A percentile compares a stretch with the other conserved stretches of the same genome.
Conservation (phyloP, 2,113 vertebrate species). For the Naja naja region DNA sequence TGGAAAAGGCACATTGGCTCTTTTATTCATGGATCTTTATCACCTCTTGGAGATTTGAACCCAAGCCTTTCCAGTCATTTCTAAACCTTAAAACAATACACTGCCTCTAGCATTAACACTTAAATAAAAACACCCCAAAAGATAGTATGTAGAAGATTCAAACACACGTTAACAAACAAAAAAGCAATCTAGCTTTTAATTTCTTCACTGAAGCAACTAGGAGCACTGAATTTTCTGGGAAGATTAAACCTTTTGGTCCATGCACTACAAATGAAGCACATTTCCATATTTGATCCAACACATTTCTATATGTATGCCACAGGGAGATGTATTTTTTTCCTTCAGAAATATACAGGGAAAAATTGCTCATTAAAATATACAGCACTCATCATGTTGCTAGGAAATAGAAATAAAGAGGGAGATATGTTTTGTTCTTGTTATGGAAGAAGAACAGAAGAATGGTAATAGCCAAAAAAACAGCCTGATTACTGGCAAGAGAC, state of each 20-base stretch:
- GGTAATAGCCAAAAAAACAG: constrained; percentile 14
- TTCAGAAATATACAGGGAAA: constrained; percentile 17
- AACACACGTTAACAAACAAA: background rate
- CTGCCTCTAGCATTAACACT: background rate
- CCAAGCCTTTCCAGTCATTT: background rate
- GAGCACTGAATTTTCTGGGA: background rate
- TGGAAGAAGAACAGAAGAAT: constrained; percentile 13
- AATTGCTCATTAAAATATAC: background rate
- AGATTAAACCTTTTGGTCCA: background rate
- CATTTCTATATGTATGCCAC: background rate
- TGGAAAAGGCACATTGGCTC: background rate
- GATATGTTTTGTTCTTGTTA: constrained; percentile 17
- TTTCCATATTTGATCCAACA: constrained; percentile 13
- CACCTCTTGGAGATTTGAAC: background rate
- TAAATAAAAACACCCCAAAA: background rate
- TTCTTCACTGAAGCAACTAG: background rate
- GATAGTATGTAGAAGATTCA: background rate
- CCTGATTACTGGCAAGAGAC: constrained; percentile 27
- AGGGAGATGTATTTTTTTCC: background rate
- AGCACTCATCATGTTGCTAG: background rate
- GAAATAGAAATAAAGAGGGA: constrained; percentile 19
- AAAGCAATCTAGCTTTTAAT: background rate
- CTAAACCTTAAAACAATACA: background rate
- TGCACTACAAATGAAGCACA: constrained; percentile 14
- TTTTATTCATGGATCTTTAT: background rate